Evolutionary conservation across 2,113 vertebrate species (phyloP).

Genomic region (Collichthys lucidus): DNA sequence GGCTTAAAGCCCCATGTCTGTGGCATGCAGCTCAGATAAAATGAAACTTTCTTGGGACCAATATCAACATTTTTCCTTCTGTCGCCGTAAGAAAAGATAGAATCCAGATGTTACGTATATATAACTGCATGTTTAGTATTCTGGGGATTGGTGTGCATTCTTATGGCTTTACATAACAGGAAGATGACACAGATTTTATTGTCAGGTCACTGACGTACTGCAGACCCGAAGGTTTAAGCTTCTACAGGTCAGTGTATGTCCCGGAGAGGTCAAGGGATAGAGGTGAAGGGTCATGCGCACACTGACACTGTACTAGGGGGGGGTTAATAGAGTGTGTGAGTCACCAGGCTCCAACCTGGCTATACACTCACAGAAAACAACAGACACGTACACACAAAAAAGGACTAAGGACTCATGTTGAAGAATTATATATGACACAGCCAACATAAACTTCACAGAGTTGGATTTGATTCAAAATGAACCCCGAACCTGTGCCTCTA

Average conservation of each 20-base stretch:
- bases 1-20: slow-evolving; percentile 71
- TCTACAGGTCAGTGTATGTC: slow-evolving; percentile 57
- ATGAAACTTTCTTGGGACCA: slow-evolving; percentile 67
- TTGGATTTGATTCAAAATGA: background rate
- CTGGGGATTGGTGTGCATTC: background rate
- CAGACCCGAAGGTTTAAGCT: slow-evolving; percentile 46
- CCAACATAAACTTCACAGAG: background rate
- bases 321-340: slow-evolving; percentile 41
- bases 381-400: background rate
- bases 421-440: background rate
- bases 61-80: slow-evolving; percentile 61
- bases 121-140: slow-evolving; percentile 33
- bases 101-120: slow-evolving; percentile 63
- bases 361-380: slow-evolving; percentile 8
- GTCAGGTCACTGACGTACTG: slow-evolving; percentile 46
- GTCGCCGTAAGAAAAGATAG: slow-evolving; percentile 51
- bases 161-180: slow-evolving; percentile 19
- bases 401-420: background rate
- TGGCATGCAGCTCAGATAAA: slow-evolving; percentile 79
- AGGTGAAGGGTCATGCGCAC: slow-evolving; percentile 59
- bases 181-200: slow-evolving; percentile 7
- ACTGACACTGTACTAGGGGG: slow-evolving; percentile 54
- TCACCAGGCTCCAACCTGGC: slow-evolving; percentile 43
- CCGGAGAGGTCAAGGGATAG: slow-evolving; percentile 42
- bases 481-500: background rate